These are phyloP conservation scores for Cryptocheilus praepositus DNA, from an alignment of 2,888 invertebrate species.

Conservation along the genomic window DNA sequence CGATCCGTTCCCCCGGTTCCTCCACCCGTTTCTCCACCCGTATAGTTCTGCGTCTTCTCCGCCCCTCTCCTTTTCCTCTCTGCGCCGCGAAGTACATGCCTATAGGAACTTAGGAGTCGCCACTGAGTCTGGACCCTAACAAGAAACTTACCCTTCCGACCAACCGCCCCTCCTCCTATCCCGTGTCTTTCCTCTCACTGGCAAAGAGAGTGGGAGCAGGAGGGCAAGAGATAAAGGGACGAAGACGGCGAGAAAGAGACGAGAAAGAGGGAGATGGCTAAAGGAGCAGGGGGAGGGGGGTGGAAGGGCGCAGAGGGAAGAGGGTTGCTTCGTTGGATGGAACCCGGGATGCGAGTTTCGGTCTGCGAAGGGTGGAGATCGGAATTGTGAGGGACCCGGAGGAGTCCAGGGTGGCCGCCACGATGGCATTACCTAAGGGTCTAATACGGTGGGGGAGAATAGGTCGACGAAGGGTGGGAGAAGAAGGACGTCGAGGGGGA, in stretches of 20 bases:
- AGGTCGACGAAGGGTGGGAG: constrained; percentile 12
- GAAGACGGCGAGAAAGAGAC: constrained; percentile 12
- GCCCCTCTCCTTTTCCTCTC: constrained; percentile 23
- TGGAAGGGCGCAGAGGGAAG: constrained; percentile 4
- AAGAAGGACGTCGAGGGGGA: background rate
- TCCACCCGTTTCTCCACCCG: constrained; percentile 21
- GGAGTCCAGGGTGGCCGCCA: constrained; percentile 52
- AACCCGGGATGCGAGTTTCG: constrained; percentile 26
- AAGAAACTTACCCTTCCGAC: constrained; percentile 71
- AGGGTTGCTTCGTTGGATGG: constrained; percentile 8
- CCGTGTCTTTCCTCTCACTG: constrained; percentile 36
- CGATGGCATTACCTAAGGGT: constrained; percentile 64
- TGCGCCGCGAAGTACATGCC: constrained; percentile 43
- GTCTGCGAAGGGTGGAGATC: constrained; percentile 54
- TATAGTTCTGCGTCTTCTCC: constrained; percentile 26
- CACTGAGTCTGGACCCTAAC: constrained; percentile 73
- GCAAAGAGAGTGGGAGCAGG: constrained; percentile 21
- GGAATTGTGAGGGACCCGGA: constrained; percentile 48
- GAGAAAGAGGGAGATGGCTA: constrained; percentile 17
- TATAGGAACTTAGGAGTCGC: constrained; percentile 65
- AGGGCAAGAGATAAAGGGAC: constrained; percentile 35
- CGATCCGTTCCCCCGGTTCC: constrained; percentile 25
- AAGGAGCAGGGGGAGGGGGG: background rate
- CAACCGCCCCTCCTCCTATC: constrained; percentile 56
- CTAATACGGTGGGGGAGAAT: constrained; percentile 45